Base-by-base conservation (phyloP, 2,888 invertebrate species). In the Scaptomyza tumidula region DNA sequence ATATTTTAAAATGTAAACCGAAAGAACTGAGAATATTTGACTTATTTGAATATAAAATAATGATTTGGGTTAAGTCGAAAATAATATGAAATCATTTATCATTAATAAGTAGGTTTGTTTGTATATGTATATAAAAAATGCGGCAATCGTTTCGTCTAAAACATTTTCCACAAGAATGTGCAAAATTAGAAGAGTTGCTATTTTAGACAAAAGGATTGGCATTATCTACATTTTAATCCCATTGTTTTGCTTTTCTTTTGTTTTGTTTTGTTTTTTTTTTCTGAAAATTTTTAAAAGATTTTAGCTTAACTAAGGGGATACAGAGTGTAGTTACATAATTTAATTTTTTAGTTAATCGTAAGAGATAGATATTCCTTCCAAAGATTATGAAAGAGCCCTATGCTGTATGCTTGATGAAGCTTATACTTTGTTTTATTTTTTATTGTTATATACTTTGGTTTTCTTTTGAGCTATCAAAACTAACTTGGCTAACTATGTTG, bases 171-270 rank as follows among this genome's bases (percentile, higher is more conserved):
- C 55, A 78, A 63, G 65, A 37, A 29, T 62, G 52, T 78, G 52
- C 60, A 73, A 81, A 64, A 80, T 78, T 69, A 75, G 75, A 77
- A 81, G 76, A 80, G 70, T 75, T 81, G 61, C 73, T 68, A 90
- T 90, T 90, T 90, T 89, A 90, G 90, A 80, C 90, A 90, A 90
- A 89, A 90, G 81, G 90, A 90, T 90, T 90, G 80, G 83, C 88
- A 90, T 90, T 89, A 80, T 87, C 88, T 87, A 86, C 78, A 83
- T 80, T 87, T 75, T 62, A 60, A 71, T 52, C 48, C 52, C 58
- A 56, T 72, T 65, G 52, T 27, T 58, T 43, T 63, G 55, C 39
- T 16, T 53, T 67, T 24, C 48, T 43, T 14, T 67, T 53, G 5
- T 2, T 67, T 43, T 14, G 7, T 35, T 52, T 59, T 66, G 0